These are phyloP conservation scores for Ochlodes sylvanus DNA, from an alignment of 2,888 invertebrate genomes.

Conservation along the genomic window DNA sequence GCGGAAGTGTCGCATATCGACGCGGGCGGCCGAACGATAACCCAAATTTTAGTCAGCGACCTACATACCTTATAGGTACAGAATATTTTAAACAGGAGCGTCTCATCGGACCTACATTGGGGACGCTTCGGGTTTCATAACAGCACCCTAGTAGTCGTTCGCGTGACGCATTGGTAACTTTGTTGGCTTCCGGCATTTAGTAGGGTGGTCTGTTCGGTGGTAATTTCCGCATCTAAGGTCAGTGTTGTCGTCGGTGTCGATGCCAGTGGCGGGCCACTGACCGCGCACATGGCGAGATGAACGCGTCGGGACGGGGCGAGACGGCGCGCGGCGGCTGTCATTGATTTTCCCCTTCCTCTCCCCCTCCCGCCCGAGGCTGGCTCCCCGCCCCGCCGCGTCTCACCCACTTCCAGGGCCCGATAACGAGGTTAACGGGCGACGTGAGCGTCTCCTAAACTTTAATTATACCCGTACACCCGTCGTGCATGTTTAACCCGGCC, in stretches of 20 bases:
- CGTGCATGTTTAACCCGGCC: conserved; percentile 83
- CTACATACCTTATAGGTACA: conserved; percentile 74
- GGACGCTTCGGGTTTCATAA: no score
- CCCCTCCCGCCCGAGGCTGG: conserved; percentile 62
- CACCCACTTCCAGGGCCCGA: conserved; percentile 85
- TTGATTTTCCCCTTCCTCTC: conserved; percentile 82
- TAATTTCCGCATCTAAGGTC: conserved; percentile 41
- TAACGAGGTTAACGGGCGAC: conserved; percentile 86
- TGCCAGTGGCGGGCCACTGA: conserved; percentile 71
- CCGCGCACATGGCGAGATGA: conserved; percentile 84
- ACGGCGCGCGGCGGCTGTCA: conserved; percentile 84
- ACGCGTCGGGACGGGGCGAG: conserved; percentile 81
- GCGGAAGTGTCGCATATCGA: conserved; percentile 80
- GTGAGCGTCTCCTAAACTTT: conserved; percentile 85
- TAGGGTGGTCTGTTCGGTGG: conserved; percentile 39
- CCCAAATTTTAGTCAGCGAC: conserved; percentile 81
- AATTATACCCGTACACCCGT: conserved; percentile 84
- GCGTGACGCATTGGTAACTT: conserved; percentile 43
- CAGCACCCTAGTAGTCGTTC: conserved; percentile 13
- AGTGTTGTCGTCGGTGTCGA: conserved; percentile 39
- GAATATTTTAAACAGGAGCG: conserved; percentile 61
- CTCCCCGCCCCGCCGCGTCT: conserved; percentile 78
- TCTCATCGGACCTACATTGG: background rate
- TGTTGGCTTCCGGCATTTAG: conserved; percentile 41
- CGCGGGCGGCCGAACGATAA: conserved; percentile 78